These are phyloP conservation scores for Panthera uncia DNA, from an alignment of 2,113 vertebrate species.

Conservation along the genomic window DNA sequence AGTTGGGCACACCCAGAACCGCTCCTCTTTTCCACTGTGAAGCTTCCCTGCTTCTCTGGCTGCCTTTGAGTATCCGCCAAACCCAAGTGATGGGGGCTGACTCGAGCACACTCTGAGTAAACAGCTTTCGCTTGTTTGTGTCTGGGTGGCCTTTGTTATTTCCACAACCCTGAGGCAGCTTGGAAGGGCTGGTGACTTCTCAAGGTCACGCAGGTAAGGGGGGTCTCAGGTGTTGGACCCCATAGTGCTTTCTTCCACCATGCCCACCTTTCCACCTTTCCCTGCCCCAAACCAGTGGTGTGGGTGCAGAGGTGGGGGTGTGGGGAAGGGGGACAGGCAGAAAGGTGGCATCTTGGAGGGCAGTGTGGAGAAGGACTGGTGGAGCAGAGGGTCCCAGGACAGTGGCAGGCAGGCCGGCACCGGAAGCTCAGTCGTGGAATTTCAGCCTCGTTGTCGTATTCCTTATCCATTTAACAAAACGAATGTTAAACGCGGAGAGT, in stretches of 20 bases:
- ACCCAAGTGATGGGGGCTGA: not conserved
- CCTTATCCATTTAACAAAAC: constrained; percentile 19
- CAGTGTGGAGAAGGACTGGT: too few species aligned
- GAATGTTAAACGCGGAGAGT: constrained; percentile 65
- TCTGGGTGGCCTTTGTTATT: not conserved
- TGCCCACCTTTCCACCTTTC: too few species aligned
- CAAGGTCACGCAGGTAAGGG: not conserved
- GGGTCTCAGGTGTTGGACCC: not conserved
- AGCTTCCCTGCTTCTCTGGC: not conserved
- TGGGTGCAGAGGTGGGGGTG: not conserved
- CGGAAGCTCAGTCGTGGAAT: not conserved
- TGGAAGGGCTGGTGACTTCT: not conserved
- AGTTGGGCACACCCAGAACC: rapidly evolving
- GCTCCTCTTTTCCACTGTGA: not conserved
- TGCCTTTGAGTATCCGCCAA: not conserved
- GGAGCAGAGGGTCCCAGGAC: not conserved
- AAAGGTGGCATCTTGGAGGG: not conserved
- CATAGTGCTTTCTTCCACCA: not conserved
- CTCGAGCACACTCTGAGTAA: not conserved
- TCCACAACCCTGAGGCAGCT: not conserved
- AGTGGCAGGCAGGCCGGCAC: not conserved
- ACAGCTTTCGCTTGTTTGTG: not conserved
- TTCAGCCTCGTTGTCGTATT: not conserved
- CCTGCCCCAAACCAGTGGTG: not conserved
- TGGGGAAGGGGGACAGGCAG: not conserved